phyloP scores from a whole-genome alignment of 2,888 invertebrate species.

The Tachina grossa region DNA sequence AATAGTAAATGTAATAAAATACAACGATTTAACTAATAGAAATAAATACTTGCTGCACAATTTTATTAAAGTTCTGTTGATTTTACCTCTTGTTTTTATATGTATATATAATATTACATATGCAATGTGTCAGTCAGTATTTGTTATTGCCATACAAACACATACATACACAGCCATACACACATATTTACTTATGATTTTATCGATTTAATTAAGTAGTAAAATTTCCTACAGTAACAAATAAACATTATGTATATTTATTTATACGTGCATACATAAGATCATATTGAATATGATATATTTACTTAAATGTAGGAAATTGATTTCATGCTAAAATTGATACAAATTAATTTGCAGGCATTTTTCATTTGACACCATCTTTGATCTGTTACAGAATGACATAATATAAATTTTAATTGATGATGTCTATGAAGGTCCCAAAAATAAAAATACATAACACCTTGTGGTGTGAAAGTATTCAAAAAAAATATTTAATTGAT shows the following conservation, averaged over 20 bases:
- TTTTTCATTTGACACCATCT: background rate
- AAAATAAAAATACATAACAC: background rate
- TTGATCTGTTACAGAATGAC: background rate
- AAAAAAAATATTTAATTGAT: background rate
- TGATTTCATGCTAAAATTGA: conserved; percentile 17
- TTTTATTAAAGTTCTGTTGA: background rate
- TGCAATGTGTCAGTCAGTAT: background rate
- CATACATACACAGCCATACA: background rate
- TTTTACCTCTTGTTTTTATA: background rate
- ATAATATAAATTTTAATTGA: background rate
- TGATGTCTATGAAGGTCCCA: background rate
- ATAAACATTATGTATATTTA: background rate
- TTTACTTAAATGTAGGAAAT: background rate
- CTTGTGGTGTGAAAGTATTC: background rate
- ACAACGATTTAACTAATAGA: conserved; percentile 24
- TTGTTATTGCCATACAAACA: background rate
- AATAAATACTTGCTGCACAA: background rate
- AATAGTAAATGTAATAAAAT: conserved; percentile 17
- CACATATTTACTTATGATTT: background rate
- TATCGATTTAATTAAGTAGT: conserved; percentile 16
- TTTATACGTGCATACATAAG: background rate
- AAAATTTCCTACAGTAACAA: background rate
- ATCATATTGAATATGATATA: background rate
- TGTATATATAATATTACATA: background rate
- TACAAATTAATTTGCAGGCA: background rate